A percentile compares a stretch with the other conserved stretches of the same genome.
Conservation (phyloP, 2,113 vertebrate species). For the Halichoerus grypus region DNA sequence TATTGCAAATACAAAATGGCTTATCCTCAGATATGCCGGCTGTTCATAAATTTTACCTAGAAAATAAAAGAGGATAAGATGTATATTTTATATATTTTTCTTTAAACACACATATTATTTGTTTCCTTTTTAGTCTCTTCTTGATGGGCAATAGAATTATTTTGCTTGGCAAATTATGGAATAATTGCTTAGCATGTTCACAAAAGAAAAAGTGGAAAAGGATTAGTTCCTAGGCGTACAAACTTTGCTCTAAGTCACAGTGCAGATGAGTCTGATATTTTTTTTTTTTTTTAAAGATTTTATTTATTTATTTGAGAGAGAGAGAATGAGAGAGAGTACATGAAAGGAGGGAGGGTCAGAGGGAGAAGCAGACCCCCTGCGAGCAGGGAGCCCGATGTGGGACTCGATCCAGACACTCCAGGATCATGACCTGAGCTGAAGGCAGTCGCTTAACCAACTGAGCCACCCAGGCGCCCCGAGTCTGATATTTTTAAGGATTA, state of each 20-base stretch:
- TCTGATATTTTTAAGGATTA: slow-evolving; percentile 54
- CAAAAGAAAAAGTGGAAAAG: slow-evolving; percentile 53
- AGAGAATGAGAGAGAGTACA: too few species aligned
- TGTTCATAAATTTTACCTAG: slow-evolving; percentile 46
- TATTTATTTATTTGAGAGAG: too few species aligned
- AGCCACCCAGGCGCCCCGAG: too few species aligned
- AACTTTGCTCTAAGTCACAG: not conserved
- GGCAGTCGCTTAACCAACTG: too few species aligned
- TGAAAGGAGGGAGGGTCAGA: too few species aligned
- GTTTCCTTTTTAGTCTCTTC: slow-evolving; percentile 21
- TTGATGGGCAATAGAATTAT: slow-evolving; percentile 33
- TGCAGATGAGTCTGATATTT: not conserved
- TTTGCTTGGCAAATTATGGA: slow-evolving; percentile 62
- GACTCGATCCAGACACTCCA: too few species aligned
- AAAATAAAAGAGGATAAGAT: not conserved
- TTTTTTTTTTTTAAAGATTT: too few species aligned
- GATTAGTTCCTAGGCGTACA: not conserved
- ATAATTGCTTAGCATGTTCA: slow-evolving; percentile 43
- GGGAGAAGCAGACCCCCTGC: too few species aligned
- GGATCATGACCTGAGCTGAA: too few species aligned
- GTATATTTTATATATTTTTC: not conserved
- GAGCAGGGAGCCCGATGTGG: too few species aligned
- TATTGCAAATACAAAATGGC: not conserved
- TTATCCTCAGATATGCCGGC: slow-evolving; percentile 1
- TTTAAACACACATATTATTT: not conserved